phyloP scores from a whole-genome alignment of 2,888 invertebrate species.

The Pollenia angustigena region DNA sequence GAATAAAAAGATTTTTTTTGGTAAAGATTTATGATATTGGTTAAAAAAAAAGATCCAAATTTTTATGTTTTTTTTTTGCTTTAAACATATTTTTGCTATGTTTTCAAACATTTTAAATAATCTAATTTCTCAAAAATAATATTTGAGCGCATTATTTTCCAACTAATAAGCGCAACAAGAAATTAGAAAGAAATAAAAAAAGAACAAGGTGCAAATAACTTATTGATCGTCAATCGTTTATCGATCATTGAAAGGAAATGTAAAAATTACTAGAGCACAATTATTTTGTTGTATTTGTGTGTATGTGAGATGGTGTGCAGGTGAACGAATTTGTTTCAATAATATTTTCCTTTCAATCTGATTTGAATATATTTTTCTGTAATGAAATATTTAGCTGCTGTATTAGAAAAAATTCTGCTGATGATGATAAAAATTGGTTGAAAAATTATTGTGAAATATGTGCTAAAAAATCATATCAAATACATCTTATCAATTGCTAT shows the following conservation, averaged over 20 bases:
- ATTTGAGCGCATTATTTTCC: constrained; percentile 54
- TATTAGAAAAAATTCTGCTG: constrained; percentile 2
- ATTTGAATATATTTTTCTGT: not conserved
- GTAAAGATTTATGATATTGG: constrained; percentile 27
- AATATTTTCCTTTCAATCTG: constrained; percentile 34
- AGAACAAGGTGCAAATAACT: constrained; percentile 61
- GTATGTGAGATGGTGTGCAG: not conserved
- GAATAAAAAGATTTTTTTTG: constrained; percentile 15
- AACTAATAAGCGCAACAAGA: not conserved
- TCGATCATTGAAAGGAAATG: constrained; percentile 69
- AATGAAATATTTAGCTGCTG: not conserved
- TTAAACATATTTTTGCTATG: not conserved
- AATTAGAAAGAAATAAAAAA: not conserved
- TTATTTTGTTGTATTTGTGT: constrained; percentile 11
- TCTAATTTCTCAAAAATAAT: constrained; percentile 13
- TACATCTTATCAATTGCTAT: too few relatives aligned
- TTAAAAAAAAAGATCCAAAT: too few relatives aligned
- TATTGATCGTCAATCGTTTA: constrained; percentile 66
- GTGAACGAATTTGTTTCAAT: constrained; percentile 49
- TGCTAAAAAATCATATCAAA: not conserved
- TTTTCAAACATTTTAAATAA: constrained; percentile 2
- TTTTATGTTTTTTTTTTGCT: constrained; percentile 18
- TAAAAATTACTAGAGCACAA: constrained; percentile 56
- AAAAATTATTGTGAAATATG: constrained; percentile 50
- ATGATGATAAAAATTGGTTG: constrained; percentile 55